Base-by-base conservation (phyloP, 1,140 invertebrate genomes). In the Lucilia sericata region DNA sequence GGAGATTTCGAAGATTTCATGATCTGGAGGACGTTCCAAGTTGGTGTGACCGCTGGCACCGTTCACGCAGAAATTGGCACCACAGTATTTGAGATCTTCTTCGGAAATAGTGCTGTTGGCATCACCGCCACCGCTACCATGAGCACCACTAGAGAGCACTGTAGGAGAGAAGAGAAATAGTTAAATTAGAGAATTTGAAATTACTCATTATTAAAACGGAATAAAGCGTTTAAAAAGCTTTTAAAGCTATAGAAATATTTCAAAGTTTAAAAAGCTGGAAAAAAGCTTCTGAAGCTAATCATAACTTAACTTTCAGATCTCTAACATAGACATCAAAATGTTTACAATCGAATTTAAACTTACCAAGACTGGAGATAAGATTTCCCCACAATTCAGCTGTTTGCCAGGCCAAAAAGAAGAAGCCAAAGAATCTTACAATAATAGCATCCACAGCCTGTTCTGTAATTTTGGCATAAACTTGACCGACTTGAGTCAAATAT, bases 351-450 rank as follows among this genome's bases (percentile, higher is more conserved):
- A 36, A 34, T 17, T 74, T 30, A 5, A 25, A 87, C 87, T 88
- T 84, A 91, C 89, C 89, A 86, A 97, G 92, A 81, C 97, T 99
- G n/a, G 98, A 98, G 86, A 99, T 97, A 49, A 99, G 93, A 92
- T 99, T 99, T 88, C 98, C 98, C 97, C 97, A 97, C 10, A 98
- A 94, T 91, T 98, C 97, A 83, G 98, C 96, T 0, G 96, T 96
- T 89, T 99, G 98, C 95, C 98, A 99, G 84, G 98, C 95, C 85
- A 99, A 95, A 92, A 99, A 99, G 94, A 99, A 99, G 93, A 99
- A 97, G 30, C 98, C 98, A 91, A 99, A 99, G 93, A 99, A 99
- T 86, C 97, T 92, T 60, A 98, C 97, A 82, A 99, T 96, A 85
- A 98, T 96, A 8, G 95, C 96, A 90, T 98, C 97, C 8, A 96